Evolutionary conservation across 2,797 vertebrate genomes (phyloP), one percentile per base, ranked within the genome.

Genomic region (Ptychadena robeensis): DNA sequence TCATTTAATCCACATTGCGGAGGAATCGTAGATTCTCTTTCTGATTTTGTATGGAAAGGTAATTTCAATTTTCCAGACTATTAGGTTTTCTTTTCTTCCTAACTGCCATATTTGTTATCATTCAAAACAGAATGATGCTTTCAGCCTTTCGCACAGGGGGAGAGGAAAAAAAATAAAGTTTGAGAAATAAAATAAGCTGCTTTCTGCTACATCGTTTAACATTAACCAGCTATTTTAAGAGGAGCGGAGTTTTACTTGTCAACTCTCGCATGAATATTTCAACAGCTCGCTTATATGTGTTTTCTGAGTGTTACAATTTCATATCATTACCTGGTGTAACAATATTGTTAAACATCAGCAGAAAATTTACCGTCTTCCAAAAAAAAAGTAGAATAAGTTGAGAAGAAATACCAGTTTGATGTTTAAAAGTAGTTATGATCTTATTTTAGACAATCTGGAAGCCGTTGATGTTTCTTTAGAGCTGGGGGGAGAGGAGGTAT

Each of bases 31-130:
- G 57, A 80, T 85, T 75, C 53, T 64, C 32, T 38, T 64, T 53
- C 70, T 69, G 28, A 70, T 75, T 37, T n/a, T 37, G 22, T 64
- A 69, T 31, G 27, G 34, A 79, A 48, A 79, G 61, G 82, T 57
- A 74, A 74, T 80, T 81, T 37, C 66, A 76, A 76, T 81, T 85
- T 80, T 85, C 64, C 78, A 76, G 72, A 76, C 83, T 76, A 76
- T 85, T 85, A 85, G 67, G 57, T 71, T 85, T 76, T 80, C 78
- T 75, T 83, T 76, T 35, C 64, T 74, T 59, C 44, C 53, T 65
- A 37, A 75, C 57, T 25, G 53, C 34, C 48, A 76, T 71, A 70
- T 85, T 65, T 75, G 30, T 81, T 76, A 85, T 76, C 34, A 65
- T 76, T 76, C 66, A 61, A 38, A 73, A 65, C 32, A 61, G 25